phyloP scores from a whole-genome alignment of 2,113 vertebrate genomes.

The Cebus imitator region DNA sequence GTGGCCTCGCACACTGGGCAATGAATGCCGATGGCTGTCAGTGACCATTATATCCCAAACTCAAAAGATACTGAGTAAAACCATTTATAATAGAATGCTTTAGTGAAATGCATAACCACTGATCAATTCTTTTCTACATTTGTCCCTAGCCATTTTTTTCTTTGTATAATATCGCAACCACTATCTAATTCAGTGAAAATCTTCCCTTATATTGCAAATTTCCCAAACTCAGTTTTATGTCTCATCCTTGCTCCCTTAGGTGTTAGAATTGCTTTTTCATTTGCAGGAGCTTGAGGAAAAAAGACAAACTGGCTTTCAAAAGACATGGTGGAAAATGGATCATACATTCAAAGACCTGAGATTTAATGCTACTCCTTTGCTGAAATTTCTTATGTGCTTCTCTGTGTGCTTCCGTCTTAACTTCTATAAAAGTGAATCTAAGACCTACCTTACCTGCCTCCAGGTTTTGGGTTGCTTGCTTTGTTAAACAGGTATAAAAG shows the following conservation, averaged over 20 bases:
- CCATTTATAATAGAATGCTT: neutral
- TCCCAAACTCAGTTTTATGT: neutral
- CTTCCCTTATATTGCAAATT: neutral
- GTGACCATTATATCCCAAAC: neutral
- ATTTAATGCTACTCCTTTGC: neutral
- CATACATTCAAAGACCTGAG: neutral
- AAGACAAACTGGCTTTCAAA: neutral
- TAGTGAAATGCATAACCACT: neutral
- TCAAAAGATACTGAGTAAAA: neutral
- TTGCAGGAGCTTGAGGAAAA: neutral
- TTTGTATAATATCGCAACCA: neutral
- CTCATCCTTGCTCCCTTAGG: neutral
- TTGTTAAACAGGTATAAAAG: neutral
- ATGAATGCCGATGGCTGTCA: neutral
- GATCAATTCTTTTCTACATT: neutral
- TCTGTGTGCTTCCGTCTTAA: neutral
- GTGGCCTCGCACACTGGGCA: neutral
- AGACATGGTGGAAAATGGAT: neutral
- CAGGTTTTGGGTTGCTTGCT: neutral
- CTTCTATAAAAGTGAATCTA: neutral
- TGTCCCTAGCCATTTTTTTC: neutral
- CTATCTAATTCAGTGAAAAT: neutral
- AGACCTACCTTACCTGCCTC: neutral
- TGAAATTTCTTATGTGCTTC: neutral
- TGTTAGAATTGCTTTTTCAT: neutral